A percentile compares a stretch with the other conserved stretches of the same genome.
Evolutionary conservation across 2,797 vertebrate species (phyloP).

Genomic region (Australoheros facetus): DNA sequence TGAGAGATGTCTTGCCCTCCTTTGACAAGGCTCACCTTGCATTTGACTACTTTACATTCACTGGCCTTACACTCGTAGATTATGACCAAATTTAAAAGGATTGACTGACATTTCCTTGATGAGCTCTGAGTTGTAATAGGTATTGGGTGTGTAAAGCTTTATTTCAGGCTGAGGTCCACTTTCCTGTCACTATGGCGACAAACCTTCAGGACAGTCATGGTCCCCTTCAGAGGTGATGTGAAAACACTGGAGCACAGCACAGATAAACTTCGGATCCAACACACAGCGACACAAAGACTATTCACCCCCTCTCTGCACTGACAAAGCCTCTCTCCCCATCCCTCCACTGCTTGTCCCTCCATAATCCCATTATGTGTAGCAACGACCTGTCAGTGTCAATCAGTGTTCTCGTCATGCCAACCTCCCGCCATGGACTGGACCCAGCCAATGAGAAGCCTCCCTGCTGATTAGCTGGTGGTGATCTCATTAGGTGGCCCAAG

Average conservation of each 20-base stretch:
- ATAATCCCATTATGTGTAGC: slow-evolving; percentile 80
- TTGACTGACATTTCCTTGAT: neutral
- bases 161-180: neutral
- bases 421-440: slow-evolving; percentile 35
- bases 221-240: neutral
- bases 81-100: neutral
- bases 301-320: slow-evolving; percentile 5
- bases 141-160: neutral
- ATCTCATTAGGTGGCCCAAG: slow-evolving; percentile 63
- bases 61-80: neutral
- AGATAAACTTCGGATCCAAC: neutral
- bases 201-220: neutral
- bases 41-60: no score
- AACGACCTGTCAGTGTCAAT: slow-evolving; percentile 76
- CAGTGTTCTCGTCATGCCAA: slow-evolving; percentile 69
- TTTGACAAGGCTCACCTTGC: no score
- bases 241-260: slow-evolving; percentile 9
- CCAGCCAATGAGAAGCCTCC: slow-evolving; percentile 63
- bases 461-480: slow-evolving; percentile 68
- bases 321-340: slow-evolving; percentile 19
- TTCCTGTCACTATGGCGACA: neutral
- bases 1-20: neutral
- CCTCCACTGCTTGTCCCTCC: slow-evolving; percentile 4
- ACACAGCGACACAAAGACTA: neutral
- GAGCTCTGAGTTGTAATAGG: neutral